Evolutionary conservation across 2,888 invertebrate genomes (phyloP).

Genomic region (Zaprionus bogoriensis): DNA sequence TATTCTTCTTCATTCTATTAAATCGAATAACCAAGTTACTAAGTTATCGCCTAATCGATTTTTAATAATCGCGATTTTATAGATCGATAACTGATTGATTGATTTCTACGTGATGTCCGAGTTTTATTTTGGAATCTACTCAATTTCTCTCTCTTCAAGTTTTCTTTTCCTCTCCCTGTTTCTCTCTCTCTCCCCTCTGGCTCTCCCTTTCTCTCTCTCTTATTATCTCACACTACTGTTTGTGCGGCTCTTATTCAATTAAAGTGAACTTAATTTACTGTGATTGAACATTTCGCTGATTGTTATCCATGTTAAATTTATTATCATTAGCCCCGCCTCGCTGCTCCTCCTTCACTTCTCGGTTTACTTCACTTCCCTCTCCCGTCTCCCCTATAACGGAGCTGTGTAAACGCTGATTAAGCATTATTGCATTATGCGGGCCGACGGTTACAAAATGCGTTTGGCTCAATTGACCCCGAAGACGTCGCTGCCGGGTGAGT

Average conservation of each 20-base stretch:
- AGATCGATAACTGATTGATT: no score
- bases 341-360: not conserved
- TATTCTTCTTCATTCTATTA: no score
- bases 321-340: conserved; percentile 52
- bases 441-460: conserved; percentile 63
- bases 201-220: not conserved
- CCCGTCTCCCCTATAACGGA: not conserved
- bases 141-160: not conserved
- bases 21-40: no score
- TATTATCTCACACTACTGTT: conserved; percentile 7
- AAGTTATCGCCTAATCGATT: no score
- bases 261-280: conserved; percentile 82
- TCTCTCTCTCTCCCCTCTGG: not conserved
- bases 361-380: not conserved
- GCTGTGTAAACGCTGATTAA: conserved; percentile 66
- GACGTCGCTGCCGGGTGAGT: not conserved
- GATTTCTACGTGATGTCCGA: no score
- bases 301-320: conserved; percentile 70
- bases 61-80: no score
- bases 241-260: conserved; percentile 78
- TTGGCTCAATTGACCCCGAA: conserved; percentile 65
- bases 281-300: conserved; percentile 80
- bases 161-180: not conserved
- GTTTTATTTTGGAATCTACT: not conserved
- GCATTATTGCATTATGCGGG: conserved; percentile 70